Percentiles rank a stretch among this genome's conserved stretches.
These are phyloP conservation scores for Scrobipalpa costella DNA, from an alignment of 2,888 invertebrate genomes.

Conservation along the genomic window DNA sequence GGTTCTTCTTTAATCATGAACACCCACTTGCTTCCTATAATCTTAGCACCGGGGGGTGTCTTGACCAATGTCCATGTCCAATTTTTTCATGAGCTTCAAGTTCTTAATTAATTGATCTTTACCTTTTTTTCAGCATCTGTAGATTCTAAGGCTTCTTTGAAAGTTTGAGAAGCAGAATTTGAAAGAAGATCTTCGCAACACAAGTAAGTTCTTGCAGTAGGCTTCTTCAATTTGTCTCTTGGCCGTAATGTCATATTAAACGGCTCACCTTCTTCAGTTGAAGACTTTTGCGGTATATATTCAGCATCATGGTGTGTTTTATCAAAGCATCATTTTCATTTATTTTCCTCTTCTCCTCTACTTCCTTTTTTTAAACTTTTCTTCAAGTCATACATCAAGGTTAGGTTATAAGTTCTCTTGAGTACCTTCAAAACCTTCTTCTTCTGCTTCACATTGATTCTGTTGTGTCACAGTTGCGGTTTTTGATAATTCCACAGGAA, in stretches of 20 bases:
- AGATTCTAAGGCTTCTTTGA: neutral
- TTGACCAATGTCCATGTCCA: neutral
- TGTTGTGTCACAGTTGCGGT: too few species aligned
- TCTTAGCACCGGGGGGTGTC: too few species aligned
- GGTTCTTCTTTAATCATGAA: too few species aligned
- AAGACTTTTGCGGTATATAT: too few species aligned
- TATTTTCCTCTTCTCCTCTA: slow-evolving; percentile 4
- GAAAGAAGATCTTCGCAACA: neutral
- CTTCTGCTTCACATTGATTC: slow-evolving; percentile 12
- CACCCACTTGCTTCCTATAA: neutral
- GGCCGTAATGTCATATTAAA: neutral
- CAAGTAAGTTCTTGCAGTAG: neutral
- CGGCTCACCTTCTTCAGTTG: too few species aligned
- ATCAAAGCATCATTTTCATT: too few species aligned
- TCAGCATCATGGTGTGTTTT: too few species aligned
- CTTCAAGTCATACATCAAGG: too few species aligned
- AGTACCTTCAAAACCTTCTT: neutral
- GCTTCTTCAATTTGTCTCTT: neutral
- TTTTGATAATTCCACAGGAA: too few species aligned
- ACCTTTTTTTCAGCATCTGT: neutral
- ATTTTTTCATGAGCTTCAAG: neutral
- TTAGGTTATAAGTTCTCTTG: neutral
- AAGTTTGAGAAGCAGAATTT: neutral
- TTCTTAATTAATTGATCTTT: neutral
- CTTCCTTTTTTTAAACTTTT: neutral